Evolutionary conservation across 2,888 invertebrate species (phyloP).

Genomic region (Opisthograptis luteolata): DNA sequence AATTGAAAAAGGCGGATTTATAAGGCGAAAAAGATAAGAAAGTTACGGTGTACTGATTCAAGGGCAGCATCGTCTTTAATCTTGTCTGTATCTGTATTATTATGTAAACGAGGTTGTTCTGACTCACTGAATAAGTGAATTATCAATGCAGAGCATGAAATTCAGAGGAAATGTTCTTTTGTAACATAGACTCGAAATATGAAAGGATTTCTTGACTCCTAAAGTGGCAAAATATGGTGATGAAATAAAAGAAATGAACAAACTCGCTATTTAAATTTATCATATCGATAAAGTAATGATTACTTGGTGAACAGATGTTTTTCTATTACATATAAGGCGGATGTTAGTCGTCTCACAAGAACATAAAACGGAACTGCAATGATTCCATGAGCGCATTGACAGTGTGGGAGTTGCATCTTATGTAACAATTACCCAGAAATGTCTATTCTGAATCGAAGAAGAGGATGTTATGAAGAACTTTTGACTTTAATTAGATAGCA

Average conservation of each 20-base stretch:
- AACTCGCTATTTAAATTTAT: too few relatives aligned
- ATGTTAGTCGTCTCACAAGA: constrained; percentile 24
- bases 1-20: background rate
- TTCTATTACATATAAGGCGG: constrained; percentile 27
- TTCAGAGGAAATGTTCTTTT: too few relatives aligned
- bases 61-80: constrained; percentile 8
- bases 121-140: too few relatives aligned
- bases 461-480: constrained; percentile 54
- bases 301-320: constrained; percentile 19
- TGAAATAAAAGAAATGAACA: too few relatives aligned
- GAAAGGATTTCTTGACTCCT: too few relatives aligned
- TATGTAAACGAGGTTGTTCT: constrained; percentile 19
- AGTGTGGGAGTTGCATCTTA: constrained; percentile 49
- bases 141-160: too few relatives aligned
- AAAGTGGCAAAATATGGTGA: too few relatives aligned
- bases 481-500: constrained; percentile 62
- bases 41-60: background rate
- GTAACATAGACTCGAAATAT: too few relatives aligned
- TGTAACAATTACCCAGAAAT: constrained; percentile 46
- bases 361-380: constrained; percentile 32
- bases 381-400: constrained; percentile 32
- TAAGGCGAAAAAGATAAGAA: background rate
- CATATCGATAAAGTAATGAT: constrained; percentile 23
- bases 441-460: constrained; percentile 57
- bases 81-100: constrained; percentile 31